phyloP scores from a whole-genome alignment of 2,888 invertebrate species.

The Vandiemenella viatica region DNA sequence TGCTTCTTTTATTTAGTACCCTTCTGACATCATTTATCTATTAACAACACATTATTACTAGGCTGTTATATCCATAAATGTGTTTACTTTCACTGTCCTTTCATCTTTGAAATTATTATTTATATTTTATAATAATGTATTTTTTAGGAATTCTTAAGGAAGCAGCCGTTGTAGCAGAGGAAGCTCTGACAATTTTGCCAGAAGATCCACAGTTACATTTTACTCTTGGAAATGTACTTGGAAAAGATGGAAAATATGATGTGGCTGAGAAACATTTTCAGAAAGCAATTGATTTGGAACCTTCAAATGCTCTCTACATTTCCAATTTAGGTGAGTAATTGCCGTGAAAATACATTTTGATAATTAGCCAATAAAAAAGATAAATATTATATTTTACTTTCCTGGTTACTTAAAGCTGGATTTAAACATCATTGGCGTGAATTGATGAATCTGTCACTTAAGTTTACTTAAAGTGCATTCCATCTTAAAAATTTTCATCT shows the following conservation, averaged over 20 bases:
- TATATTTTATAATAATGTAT: too few species aligned
- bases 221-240: conserved; percentile 75
- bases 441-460: too few species aligned
- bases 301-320: conserved; percentile 63
- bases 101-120: too few species aligned
- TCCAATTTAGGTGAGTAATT: conserved; percentile 65
- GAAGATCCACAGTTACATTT: conserved; percentile 66
- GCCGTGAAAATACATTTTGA: neutral
- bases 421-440: too few species aligned
- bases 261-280: conserved; percentile 72
- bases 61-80: too few species aligned
- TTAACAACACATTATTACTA: too few species aligned
- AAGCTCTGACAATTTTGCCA: conserved; percentile 55
- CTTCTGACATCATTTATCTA: too few species aligned
- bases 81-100: too few species aligned
- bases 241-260: conserved; percentile 59
- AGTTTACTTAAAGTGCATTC: too few species aligned
- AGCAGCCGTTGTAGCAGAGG: conserved; percentile 52
- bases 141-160: too few species aligned
- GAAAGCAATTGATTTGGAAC: conserved; percentile 51
- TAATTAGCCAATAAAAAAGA: neutral
- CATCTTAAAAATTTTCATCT: too few species aligned
- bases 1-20: too few species aligned
- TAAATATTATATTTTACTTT: neutral
- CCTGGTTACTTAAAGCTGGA: neutral